phyloP scores from a whole-genome alignment of 30 jellyfish, hydroid and myxozoan genomes.

The Hydractinia echinata region DNA sequence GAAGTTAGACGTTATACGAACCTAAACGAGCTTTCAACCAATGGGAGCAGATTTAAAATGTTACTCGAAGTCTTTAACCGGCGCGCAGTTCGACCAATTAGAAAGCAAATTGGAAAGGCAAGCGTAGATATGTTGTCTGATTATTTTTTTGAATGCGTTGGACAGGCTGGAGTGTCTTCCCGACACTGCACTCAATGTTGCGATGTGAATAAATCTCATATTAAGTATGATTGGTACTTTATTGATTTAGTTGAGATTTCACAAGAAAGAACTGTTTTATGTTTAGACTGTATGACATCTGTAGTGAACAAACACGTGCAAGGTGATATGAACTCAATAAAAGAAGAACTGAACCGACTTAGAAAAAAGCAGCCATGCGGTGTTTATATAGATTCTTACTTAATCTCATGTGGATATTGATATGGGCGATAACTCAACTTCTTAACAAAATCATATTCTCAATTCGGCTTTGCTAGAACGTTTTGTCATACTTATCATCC shows the following conservation, averaged over 20 bases:
- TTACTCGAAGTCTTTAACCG: conserved; percentile 13
- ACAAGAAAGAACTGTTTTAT: conserved; percentile 13
- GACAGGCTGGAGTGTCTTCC: not conserved
- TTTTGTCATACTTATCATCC: too few species aligned
- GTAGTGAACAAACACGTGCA: not conserved
- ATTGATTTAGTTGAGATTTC: conserved; percentile 18
- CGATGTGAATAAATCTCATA: not conserved
- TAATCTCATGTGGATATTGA: conserved; percentile 20
- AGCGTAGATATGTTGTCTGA: not conserved
- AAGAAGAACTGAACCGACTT: not conserved
- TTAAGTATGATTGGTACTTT: not conserved
- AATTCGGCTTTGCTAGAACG: too few species aligned
- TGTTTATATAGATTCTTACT: not conserved
- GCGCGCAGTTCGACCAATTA: conserved; percentile 16
- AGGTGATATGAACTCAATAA: not conserved
- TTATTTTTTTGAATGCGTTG: conserved; percentile 14
- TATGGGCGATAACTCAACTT: too few species aligned
- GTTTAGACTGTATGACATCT: conserved; percentile 9
- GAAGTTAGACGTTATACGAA: not conserved
- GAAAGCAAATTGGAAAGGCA: not conserved
- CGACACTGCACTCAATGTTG: conserved; percentile 17
- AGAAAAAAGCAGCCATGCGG: conserved; percentile 12
- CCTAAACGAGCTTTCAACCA: not conserved
- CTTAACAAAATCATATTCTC: too few species aligned
- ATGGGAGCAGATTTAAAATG: not conserved